Evolutionary conservation across 2,113 vertebrate genomes (phyloP), one percentile per base, ranked within the genome.

Genomic region (Tylochromis polylepis): DNA sequence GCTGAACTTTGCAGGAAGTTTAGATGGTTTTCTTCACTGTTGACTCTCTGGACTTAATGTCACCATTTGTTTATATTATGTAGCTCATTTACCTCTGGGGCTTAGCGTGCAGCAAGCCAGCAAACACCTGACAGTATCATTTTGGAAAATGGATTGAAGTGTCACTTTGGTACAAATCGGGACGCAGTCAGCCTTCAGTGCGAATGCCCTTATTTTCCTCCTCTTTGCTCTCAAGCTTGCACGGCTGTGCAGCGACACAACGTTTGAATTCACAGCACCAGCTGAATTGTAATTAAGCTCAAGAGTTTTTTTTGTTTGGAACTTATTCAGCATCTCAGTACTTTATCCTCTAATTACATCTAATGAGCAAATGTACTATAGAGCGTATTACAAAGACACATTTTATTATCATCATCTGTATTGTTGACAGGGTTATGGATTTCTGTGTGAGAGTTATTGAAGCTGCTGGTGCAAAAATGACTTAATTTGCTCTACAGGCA

Each of bases 81-180:
- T 2, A 82, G 67, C 43, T 70, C 22, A 55, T 82, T 90, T 79
- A 83, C 41, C 18, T 5, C 3, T 7, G 59, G n/a, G 51, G 57
- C 31, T 62, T 57, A 0, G 53, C 2, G 4, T 10, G 18, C 75
- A 49, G 75, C 72, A 10, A 29, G 59, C 31, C 49, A 12, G 65
- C 14, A n/a, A 81, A 81, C 78, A 82, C n/a, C 81, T 84, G 84
- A 81, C 75, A 80, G 81, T 2, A 15, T 24, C 10, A 15, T 55
- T 89, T 58, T 41, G 57, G 77, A 51, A 58, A 87, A 81, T 51
- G 38, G 81, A 89, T 78, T 41, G 38, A 84, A 78, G 78, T 78
- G 81, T 81, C 56, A 41, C 46, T 10, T 58, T 7, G 29, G 55
- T 43, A 29, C 55, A 51, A 29, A 56, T 38, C 11, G 70, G 72